These are phyloP conservation scores for Drosophila bifasciata DNA, from an alignment of 1,140 invertebrate genomes.

Conservation along the genomic window DNA sequence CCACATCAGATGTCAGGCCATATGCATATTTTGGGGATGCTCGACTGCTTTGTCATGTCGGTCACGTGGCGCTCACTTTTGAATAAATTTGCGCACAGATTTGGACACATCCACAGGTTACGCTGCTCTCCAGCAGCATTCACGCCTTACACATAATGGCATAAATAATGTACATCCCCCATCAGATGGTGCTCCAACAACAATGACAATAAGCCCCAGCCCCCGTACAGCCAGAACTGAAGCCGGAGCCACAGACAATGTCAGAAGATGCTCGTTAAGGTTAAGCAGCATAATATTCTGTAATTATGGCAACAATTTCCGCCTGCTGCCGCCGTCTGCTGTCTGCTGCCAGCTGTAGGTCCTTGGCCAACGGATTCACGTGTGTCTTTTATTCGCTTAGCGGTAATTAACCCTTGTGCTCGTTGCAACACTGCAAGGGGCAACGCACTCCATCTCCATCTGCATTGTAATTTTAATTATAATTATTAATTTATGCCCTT, in stretches of 20 bases:
- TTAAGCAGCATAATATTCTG: conserved; percentile 50
- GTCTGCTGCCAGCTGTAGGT: neutral
- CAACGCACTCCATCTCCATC: conserved; percentile 35
- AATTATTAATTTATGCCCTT: conserved; percentile 54
- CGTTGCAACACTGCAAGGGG: conserved; percentile 42
- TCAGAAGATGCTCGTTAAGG: conserved; percentile 34
- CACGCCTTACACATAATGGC: conserved; percentile 35
- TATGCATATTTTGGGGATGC: conserved; percentile 24
- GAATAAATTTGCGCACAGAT: conserved; percentile 42
- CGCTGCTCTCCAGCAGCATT: neutral
- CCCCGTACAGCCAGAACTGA: too few relatives aligned
- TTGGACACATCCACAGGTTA: conserved; percentile 13
- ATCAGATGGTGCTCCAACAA: neutral
- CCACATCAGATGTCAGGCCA: conserved; percentile 2
- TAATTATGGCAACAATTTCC: conserved; percentile 54
- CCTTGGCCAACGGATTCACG: conserved; percentile 27
- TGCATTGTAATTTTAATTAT: conserved; percentile 51
- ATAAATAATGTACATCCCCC: conserved; percentile 41
- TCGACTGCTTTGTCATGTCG: conserved; percentile 17
- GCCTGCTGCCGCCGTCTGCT: conserved; percentile 5
- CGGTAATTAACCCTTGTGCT: conserved; percentile 66
- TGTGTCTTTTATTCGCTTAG: conserved; percentile 51
- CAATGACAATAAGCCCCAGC: too few relatives aligned
- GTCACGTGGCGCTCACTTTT: conserved; percentile 45
- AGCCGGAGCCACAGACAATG: neutral